Percentiles rank a stretch among this genome's conserved stretches.
Conservation (phyloP, 1,140 invertebrate species). For the Mylabris phalerata region DNA sequence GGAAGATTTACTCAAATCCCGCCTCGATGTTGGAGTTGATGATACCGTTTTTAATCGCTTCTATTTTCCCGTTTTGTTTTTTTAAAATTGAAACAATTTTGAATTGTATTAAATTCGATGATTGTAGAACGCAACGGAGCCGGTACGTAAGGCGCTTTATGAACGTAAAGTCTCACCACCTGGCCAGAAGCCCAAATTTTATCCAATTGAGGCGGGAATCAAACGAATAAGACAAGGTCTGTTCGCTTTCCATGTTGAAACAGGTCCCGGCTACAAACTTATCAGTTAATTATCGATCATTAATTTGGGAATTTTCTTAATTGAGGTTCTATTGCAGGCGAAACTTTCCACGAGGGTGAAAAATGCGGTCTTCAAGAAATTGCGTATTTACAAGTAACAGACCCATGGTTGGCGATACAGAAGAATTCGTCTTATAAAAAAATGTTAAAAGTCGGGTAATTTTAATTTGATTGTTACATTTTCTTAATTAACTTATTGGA, state of each 20-base stretch:
- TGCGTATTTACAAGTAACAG: slow-evolving; percentile 50
- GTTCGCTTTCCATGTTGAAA: slow-evolving; percentile 60
- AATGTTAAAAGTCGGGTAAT: slow-evolving; percentile 54
- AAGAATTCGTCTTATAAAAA: slow-evolving; percentile 55
- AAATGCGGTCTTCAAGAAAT: slow-evolving; percentile 61
- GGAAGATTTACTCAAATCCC: slow-evolving; percentile 52
- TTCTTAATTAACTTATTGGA: slow-evolving; percentile 12
- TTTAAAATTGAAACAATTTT: background rate
- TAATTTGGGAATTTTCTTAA: background rate
- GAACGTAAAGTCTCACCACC: slow-evolving; percentile 52
- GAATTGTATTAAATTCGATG: background rate
- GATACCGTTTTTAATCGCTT: slow-evolving; percentile 58
- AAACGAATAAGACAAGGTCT: slow-evolving; percentile 46
- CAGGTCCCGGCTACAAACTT: slow-evolving; percentile 53
- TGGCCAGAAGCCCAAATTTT: slow-evolving; percentile 46
- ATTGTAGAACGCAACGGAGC: slow-evolving; percentile 51
- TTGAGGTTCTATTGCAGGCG: slow-evolving; percentile 16
- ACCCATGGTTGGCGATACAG: slow-evolving; percentile 52
- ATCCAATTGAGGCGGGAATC: slow-evolving; percentile 52
- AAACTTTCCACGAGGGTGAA: slow-evolving; percentile 57
- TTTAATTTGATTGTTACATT: background rate
- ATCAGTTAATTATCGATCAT: slow-evolving; percentile 40
- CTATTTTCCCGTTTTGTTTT: slow-evolving; percentile 51
- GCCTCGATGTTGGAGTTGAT: slow-evolving; percentile 54
- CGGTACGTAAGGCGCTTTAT: slow-evolving; percentile 51